Base-by-base conservation (phyloP, 2,888 invertebrate species). In the Drosophila trichaetosa region DNA sequence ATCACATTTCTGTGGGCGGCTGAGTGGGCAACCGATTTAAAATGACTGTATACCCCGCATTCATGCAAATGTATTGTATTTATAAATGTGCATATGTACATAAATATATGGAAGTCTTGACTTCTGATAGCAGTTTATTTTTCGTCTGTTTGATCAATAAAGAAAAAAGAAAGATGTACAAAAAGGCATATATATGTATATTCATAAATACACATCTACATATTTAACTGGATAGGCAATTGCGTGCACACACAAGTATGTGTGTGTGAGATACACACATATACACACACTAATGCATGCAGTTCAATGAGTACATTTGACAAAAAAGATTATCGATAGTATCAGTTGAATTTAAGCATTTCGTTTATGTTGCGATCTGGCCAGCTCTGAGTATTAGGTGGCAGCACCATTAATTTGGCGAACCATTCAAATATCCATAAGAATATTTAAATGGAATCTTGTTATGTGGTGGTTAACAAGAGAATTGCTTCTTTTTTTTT, bases 291-390 rank as follows among this genome's bases (percentile, higher is more conserved):
- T 16, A 38, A 21, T 29, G 42, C 51, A 27, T 11, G 51, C 38
- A 54, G 31, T 48, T 48, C 16, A 40, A 16, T 59, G 63, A 81
- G 79, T 77, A 77, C 73, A 31, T 71, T 81, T 61, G 0, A 16
- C n/a, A 21, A 38, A 31, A 18, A 10, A n/a, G 11, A 4, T 0
- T 57, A 57, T 65, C 76, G 76, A 76, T 80, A 66, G 62, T 80
- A 56, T 63, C 59, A 48, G 36, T 52, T 21, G 13, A 6, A 27
- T 21, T 6, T 5, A n/a, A 6, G 4, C 4, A n/a, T 13, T 13
- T n/a, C 16, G 13, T 5, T 10, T 2, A 3, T 16, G 4, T 2
- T 24, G 5, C n/a, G 5, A 33, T 33, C 49, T 46, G 48, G 34
- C 13, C 11, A 31, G 1, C 2, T 4, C 10, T 11, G 48, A 1